phyloP scores from a whole-genome alignment of 2,888 invertebrate genomes.

The Girardia tigrina region DNA sequence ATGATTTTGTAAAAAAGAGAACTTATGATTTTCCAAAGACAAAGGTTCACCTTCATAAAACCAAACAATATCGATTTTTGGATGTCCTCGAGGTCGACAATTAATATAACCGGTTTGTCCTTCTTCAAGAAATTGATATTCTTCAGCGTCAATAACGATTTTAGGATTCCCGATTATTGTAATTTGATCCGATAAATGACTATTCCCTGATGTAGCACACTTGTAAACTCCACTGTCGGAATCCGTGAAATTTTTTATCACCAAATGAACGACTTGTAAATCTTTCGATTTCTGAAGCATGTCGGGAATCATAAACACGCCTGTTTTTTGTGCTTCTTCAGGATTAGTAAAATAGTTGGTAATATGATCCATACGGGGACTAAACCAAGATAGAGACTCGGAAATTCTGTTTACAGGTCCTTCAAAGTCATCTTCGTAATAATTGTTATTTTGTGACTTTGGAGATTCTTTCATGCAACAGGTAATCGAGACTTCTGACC shows the following conservation, averaged over 20 bases:
- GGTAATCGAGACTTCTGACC: constrained; percentile 25
- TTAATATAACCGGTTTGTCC: constrained; percentile 20
- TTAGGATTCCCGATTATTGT: neutral
- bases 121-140: constrained; percentile 28
- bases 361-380: neutral
- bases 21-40: neutral
- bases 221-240: constrained; percentile 17
- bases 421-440: constrained; percentile 7
- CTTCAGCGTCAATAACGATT: constrained; percentile 25
- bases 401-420: neutral
- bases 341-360: constrained; percentile 29
- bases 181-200: neutral
- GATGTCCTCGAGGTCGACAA: constrained; percentile 25
- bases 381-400: constrained; percentile 14
- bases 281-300: neutral
- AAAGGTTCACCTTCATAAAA: constrained; percentile 29
- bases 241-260: neutral
- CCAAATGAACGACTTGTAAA: constrained; percentile 26
- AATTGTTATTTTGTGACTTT: neutral
- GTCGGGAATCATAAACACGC: constrained; percentile 26
- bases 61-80: constrained; percentile 29
- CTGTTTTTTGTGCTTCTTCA: neutral
- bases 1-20: constrained; percentile 19
- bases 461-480: constrained; percentile 27
- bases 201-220: neutral